phyloP scores from a whole-genome alignment of 1,140 invertebrate species.

The Colletes latitarsis region DNA sequence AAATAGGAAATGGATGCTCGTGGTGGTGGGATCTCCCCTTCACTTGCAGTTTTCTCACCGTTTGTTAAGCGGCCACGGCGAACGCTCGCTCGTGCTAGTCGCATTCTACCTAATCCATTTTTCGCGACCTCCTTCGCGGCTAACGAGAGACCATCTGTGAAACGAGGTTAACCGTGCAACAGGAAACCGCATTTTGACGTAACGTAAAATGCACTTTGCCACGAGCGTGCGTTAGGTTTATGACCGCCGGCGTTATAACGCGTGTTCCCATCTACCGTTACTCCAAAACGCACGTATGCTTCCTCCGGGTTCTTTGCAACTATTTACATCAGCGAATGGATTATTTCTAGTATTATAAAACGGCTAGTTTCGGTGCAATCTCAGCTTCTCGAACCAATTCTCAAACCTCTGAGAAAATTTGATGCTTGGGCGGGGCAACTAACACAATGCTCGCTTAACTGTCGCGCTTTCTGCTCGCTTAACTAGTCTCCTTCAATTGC shows the following conservation, averaged over 20 bases:
- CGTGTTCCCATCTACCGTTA: conserved; percentile 49
- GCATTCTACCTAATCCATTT: conserved; percentile 64
- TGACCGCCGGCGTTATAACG: conserved; percentile 33
- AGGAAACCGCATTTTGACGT: conserved; percentile 64
- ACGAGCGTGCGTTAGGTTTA: conserved; percentile 10
- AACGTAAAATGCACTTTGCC: conserved; percentile 51
- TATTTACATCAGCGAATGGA: conserved; percentile 46
- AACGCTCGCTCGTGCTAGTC: background rate
- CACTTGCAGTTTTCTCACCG: conserved; percentile 61
- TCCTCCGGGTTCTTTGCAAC: conserved; percentile 33
- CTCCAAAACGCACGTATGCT: conserved; percentile 11
- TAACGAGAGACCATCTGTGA: conserved; percentile 55
- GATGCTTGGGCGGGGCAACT: background rate
- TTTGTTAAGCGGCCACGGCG: conserved; percentile 41
- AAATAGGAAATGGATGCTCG: conserved; percentile 55
- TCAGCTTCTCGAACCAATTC: too few relatives aligned
- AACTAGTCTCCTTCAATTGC: too few relatives aligned
- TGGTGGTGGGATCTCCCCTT: conserved; percentile 53
- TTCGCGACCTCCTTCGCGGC: conserved; percentile 60
- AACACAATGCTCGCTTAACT: background rate
- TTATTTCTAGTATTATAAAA: background rate
- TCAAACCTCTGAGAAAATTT: background rate
- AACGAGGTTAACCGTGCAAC: conserved; percentile 61
- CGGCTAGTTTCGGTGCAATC: too few relatives aligned
- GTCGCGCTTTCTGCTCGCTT: too few relatives aligned